Evolutionary conservation across 2,888 invertebrate species (phyloP).

Genomic region (Crossocerus cetratus): DNA sequence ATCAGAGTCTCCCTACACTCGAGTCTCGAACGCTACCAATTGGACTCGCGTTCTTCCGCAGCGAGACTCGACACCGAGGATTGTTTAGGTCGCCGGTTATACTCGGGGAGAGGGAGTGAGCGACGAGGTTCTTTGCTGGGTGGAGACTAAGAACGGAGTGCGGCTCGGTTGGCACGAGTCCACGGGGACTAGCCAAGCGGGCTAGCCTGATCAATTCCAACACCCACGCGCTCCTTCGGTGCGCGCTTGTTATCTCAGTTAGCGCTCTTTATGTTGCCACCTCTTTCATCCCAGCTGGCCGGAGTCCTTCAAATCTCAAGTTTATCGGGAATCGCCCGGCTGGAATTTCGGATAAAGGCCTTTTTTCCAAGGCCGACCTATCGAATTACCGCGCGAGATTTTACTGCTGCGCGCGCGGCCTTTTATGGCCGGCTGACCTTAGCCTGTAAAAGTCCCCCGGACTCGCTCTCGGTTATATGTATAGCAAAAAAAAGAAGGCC

Average conservation of each 20-base stretch:
- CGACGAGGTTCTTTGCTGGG: constrained; percentile 32
- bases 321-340: constrained; percentile 45
- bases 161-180: constrained; percentile 58
- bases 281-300: constrained; percentile 28
- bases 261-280: constrained; percentile 33
- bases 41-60: constrained; percentile 3
- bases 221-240: constrained; percentile 50
- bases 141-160: constrained; percentile 33
- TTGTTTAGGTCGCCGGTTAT: constrained; percentile 46
- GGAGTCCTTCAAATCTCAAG: constrained; percentile 38
- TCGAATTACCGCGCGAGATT: constrained; percentile 50
- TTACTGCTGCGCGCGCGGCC: constrained; percentile 36
- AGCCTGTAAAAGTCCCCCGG: constrained; percentile 37
- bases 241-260: constrained; percentile 47
- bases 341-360: constrained; percentile 36
- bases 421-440: constrained; percentile 39
- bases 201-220: constrained; percentile 52
- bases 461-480: constrained; percentile 6
- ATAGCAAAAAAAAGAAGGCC: constrained; percentile 32
- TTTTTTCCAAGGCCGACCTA: constrained; percentile 3
- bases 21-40: neutral
- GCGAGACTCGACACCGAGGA: constrained; percentile 7
- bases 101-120: constrained; percentile 7
- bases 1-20: too few relatives aligned
- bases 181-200: constrained; percentile 60